A percentile compares a stretch with the other conserved stretches of the same genome.
phyloP scores from a whole-genome alignment of 2,797 vertebrate genomes.

The Melanogrammus aeglefinus region DNA sequence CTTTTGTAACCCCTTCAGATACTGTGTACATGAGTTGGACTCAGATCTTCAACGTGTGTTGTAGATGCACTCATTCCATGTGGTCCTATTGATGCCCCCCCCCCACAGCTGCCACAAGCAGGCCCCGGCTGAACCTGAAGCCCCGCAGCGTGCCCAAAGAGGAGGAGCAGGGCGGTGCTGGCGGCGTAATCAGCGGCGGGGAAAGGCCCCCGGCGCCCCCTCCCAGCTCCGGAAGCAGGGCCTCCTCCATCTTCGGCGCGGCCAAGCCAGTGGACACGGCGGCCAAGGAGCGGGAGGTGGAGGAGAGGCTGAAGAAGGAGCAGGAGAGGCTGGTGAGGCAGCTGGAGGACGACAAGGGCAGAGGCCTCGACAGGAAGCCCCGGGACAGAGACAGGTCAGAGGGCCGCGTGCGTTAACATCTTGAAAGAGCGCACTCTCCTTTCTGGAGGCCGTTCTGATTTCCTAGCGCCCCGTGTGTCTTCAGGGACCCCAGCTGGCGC shows the following conservation, averaged over 20 bases:
- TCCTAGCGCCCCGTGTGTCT: slow-evolving; percentile 1
- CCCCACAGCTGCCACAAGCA: slow-evolving; percentile 71
- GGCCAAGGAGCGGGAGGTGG: slow-evolving; percentile 88
- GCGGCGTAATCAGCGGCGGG: neutral
- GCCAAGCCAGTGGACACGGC: slow-evolving; percentile 93
- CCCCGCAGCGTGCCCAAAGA: slow-evolving; percentile 88
- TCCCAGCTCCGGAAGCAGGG: slow-evolving; percentile 74
- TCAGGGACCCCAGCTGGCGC: slow-evolving; percentile 91
- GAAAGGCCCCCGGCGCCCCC: slow-evolving; percentile 46
- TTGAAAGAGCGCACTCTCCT: neutral
- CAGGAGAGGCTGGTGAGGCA: slow-evolving; percentile 91
- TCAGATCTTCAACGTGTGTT: too few species aligned
- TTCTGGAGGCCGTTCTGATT: neutral
- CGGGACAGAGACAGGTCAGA: slow-evolving; percentile 81
- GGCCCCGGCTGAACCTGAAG: slow-evolving; percentile 91
- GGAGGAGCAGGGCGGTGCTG: slow-evolving; percentile 71
- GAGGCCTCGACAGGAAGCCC: slow-evolving; percentile 82
- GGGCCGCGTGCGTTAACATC: too few species aligned
- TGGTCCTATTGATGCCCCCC: too few species aligned
- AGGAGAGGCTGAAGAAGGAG: slow-evolving; percentile 91
- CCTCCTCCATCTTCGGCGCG: slow-evolving; percentile 86
- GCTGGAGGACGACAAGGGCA: slow-evolving; percentile 84
- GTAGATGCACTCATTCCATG: too few species aligned
- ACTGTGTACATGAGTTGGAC: too few species aligned
- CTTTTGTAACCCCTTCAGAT: too few species aligned